These are phyloP conservation scores for Cygnus atratus DNA, from an alignment of 2,113 vertebrate species.

Conservation along the genomic window DNA sequence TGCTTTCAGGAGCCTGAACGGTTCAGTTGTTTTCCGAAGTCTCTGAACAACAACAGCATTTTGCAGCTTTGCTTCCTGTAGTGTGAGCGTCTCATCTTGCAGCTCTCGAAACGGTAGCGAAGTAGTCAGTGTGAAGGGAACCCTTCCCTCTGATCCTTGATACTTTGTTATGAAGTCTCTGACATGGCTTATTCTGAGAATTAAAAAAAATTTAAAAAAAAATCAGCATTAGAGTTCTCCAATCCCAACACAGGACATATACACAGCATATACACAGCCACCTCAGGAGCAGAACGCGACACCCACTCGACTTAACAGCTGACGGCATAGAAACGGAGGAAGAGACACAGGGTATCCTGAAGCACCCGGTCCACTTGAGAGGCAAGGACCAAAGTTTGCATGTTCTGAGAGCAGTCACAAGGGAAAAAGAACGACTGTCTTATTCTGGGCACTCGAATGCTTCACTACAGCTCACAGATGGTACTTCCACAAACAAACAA, in stretches of 20 bases:
- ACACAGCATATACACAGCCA: not conserved
- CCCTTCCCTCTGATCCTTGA: conserved; percentile 75
- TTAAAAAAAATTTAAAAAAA: not conserved
- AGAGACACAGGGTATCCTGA: not conserved
- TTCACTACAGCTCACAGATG: not conserved
- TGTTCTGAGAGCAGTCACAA: not conserved
- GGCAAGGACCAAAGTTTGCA: not conserved
- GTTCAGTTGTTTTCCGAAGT: conserved; percentile 77
- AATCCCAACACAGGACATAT: fast-evolving
- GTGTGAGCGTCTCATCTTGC: conserved; percentile 79
- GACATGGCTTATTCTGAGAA: conserved; percentile 86
- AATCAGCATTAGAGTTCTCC: not conserved
- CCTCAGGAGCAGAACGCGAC: not conserved
- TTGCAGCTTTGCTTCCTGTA: conserved; percentile 86
- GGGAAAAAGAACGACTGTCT: not conserved
- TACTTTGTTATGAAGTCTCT: conserved; percentile 87
- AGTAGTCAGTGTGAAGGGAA: conserved; percentile 86
- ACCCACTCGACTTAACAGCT: not conserved
- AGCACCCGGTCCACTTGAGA: not conserved
- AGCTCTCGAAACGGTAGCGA: conserved; percentile 85
- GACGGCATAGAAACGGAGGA: not conserved
- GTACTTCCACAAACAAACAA: not conserved
- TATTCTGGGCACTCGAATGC: not conserved
- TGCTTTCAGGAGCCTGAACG: conserved; percentile 74
- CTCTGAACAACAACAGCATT: conserved; percentile 92